Base-by-base conservation (phyloP, 1,140 invertebrate genomes). In the Capitella teleta region DNA sequence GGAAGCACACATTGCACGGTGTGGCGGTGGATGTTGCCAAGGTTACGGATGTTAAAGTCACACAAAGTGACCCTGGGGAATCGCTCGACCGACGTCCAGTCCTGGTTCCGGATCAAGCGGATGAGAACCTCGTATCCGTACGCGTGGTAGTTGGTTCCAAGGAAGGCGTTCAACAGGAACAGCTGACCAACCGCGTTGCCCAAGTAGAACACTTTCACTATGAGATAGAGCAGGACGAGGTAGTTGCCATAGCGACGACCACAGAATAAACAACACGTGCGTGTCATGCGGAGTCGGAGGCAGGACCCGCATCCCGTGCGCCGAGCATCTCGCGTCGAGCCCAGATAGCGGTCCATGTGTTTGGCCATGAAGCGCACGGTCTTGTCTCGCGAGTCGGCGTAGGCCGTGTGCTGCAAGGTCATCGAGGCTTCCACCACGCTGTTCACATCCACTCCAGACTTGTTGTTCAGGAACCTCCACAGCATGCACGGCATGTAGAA, bases 401-500 rank as follows among this genome's bases (percentile, higher is more conserved):
- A 25, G 18, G 18, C 43, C n/a, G n/a, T n/a, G 24, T 49, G 18
- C 21, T 40, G 23, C 1, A 40, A 26, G 21, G 44, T 52, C 19
- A 42, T 28, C 2, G 44, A 42, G 14, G 44, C 51, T 23, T 49
- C 44, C 5, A 52, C 44, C 6, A 52, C 19, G 32, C 26, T 50
- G 45, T 52, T 49, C 1, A 72, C 64, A 54, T 72, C 65, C 40
- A 72, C 70, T 38, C 74, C 75, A 19, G 73, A 74, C 46, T 76
- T 73, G 41, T 63, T 64, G 49, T 74, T 74, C 24, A 77, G 56
- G 24, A 74, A 64, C 28, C 38, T 40, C 76, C 77, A 79, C n/a
- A 78, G 63, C n/a, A 78, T 71, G 52, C 77, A 76, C 1, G 77
- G 77, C 44, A 77, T 50, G 57, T 78, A 77, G 57, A 78, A 79